Evolutionary conservation across 2,797 vertebrate genomes (phyloP).

Genomic region (Sebastes cheni): DNA sequence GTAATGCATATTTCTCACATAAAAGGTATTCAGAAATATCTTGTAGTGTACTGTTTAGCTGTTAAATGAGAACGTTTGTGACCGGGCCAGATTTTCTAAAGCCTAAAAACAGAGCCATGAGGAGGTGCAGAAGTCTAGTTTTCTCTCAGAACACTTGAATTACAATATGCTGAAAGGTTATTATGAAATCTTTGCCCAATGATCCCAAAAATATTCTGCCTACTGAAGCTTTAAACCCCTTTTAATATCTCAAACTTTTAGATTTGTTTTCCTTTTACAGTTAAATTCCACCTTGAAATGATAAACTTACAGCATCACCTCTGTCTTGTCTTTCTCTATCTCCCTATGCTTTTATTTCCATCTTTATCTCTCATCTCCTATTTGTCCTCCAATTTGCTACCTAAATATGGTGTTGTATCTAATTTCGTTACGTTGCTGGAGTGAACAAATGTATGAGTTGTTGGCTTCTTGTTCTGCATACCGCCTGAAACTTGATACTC

Average conservation of each 20-base stretch:
- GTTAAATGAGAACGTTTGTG: too few species aligned
- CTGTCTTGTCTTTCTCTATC: background rate
- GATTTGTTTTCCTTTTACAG: slow-evolving; percentile 20
- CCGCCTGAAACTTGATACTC: slow-evolving; percentile 27
- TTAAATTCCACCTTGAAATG: slow-evolving; percentile 4
- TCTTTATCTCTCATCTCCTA: background rate
- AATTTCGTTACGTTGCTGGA: slow-evolving; percentile 7
- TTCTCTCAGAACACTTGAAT: too few species aligned
- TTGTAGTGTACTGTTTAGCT: too few species aligned
- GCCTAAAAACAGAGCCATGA: too few species aligned
- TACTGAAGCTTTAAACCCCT: background rate
- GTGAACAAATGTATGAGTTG: background rate
- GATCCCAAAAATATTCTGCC: too few species aligned
- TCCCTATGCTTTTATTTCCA: background rate
- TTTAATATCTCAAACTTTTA: slow-evolving; percentile 4
- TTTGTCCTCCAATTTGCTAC: slow-evolving; percentile 7
- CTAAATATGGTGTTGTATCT: slow-evolving; percentile 29
- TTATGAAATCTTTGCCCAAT: too few species aligned
- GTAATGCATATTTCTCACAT: too few species aligned
- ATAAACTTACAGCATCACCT: slow-evolving; percentile 3
- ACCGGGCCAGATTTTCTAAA: too few species aligned
- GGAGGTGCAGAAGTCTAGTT: too few species aligned
- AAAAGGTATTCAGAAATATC: too few species aligned
- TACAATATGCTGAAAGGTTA: too few species aligned
- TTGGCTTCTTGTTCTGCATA: slow-evolving; percentile 26